Conservation (phyloP, 1,140 invertebrate genomes). For the Argopecten irradians region DNA sequence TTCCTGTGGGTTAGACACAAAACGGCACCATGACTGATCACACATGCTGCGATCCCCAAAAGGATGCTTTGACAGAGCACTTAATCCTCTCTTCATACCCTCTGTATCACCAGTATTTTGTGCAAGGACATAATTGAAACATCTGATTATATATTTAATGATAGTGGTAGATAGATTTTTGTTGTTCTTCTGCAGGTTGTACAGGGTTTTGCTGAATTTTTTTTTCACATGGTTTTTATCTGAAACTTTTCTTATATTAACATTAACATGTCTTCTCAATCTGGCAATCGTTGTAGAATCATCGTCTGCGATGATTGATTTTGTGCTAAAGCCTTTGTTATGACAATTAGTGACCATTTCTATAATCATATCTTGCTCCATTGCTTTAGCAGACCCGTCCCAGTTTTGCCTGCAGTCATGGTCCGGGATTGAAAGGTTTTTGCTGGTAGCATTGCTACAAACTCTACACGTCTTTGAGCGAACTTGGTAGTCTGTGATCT, state of each 20-base stretch:
- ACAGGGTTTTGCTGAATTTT: too few relatives aligned
- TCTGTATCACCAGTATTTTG: background rate
- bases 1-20: too few relatives aligned
- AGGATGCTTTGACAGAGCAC: slow-evolving; percentile 1
- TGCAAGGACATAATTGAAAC: slow-evolving; percentile 26
- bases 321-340: too few relatives aligned
- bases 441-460: background rate
- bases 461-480: slow-evolving; percentile 30
- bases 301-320: too few relatives aligned
- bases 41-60: slow-evolving; percentile 29
- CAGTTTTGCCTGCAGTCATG: slow-evolving; percentile 35
- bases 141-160: background rate
- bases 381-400: slow-evolving; percentile 34
- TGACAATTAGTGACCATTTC: too few relatives aligned
- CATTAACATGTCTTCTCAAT: too few relatives aligned
- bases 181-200: too few relatives aligned
- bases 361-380: slow-evolving; percentile 42
- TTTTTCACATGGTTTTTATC: too few relatives aligned
- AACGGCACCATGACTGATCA: background rate
- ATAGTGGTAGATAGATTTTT: background rate
- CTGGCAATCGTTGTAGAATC: too few relatives aligned
- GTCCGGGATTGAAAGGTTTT: background rate
- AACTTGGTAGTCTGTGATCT: background rate
- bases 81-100: slow-evolving; percentile 16
- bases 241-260: too few relatives aligned